Evolutionary conservation across 2,888 invertebrate genomes (phyloP), one percentile per base, ranked within the genome.

Genomic region (Ornithoptera alexandrae): DNA sequence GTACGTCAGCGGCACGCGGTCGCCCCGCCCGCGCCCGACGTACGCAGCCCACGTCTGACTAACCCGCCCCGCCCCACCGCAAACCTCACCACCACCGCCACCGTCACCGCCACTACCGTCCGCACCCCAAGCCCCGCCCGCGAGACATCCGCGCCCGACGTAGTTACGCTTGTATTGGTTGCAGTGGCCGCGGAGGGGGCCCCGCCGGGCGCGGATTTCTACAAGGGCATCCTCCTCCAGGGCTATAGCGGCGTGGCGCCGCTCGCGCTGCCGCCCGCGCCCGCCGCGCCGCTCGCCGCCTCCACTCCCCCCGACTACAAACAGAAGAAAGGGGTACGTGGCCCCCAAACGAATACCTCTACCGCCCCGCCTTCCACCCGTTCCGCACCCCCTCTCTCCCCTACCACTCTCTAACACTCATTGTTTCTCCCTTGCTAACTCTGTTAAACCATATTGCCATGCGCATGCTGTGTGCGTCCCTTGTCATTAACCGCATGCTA

Each of bases 171-270:
- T 82, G 84, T 88, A 85, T 90, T 93, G 93, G 83, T 95, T 96
- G 93, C 95, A 96, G 96, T 96, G 95, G 96, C 95, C 94, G 95
- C 95, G 93, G 95, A 95, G 94, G 95, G 95, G 93, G 94, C 94
- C 93, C 94, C 95, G 95, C 94, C 95, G 94, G 95, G 95, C 94
- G 94, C 94, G 95, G 96, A 96, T 94, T 95, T 95, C 96, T 96
- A 95, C 96, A 97, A 96, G 95, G 95, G 94, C 94, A 95, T 94
- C 95, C 94, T 94, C 94, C 96, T 94, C 95, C 95, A 94, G 94
- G 94, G 95, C 93, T 90, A 87, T 82, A 82, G 86, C 83, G 75
- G 83, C 77, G 85, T 79, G 84, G 80, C 84, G 80, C 82, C 82
- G 81, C 79, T 76, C 81, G 79, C 83, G 81, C 82, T 77, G 74